Conservation (phyloP, 2,113 vertebrate genomes). For the Odobenus rosmarus region DNA sequence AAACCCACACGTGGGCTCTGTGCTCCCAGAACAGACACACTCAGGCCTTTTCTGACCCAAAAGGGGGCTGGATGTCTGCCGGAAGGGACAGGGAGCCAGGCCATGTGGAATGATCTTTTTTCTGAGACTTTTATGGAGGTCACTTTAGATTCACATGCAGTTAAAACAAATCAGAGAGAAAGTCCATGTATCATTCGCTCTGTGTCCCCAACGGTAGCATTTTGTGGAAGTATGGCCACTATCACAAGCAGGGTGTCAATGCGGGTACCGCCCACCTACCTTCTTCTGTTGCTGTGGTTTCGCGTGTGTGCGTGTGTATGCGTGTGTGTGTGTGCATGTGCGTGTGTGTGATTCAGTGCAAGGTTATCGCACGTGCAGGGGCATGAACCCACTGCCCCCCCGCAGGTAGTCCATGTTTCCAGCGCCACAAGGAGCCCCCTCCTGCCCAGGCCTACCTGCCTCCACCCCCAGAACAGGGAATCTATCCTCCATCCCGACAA, state of each 20-base stretch:
- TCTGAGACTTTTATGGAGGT: not conserved
- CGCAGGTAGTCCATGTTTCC: not conserved
- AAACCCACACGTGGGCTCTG: not conserved
- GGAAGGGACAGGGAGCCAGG: not conserved
- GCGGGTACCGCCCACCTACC: fast-evolving
- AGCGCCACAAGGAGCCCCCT: too few species aligned
- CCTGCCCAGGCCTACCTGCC: fast-evolving
- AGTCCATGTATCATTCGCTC: not conserved
- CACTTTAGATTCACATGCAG: not conserved
- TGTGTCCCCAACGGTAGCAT: not conserved
- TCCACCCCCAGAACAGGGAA: not conserved
- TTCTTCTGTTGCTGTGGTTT: fast-evolving
- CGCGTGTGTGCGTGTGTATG: too few species aligned
- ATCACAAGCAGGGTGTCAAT: fast-evolving
- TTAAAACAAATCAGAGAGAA: not conserved
- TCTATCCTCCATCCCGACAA: fast-evolving
- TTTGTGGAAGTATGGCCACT: fast-evolving
- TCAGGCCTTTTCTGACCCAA: not conserved
- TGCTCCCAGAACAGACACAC: not conserved
- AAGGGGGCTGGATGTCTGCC: not conserved
- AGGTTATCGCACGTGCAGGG: not conserved
- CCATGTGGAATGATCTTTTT: not conserved
- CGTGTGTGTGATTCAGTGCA: not conserved
- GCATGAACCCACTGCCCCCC: fast-evolving
- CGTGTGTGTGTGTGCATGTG: too few species aligned